These are phyloP conservation scores for Nephila pilipes DNA, from an alignment of 1,140 invertebrate species.

Conservation along the genomic window DNA sequence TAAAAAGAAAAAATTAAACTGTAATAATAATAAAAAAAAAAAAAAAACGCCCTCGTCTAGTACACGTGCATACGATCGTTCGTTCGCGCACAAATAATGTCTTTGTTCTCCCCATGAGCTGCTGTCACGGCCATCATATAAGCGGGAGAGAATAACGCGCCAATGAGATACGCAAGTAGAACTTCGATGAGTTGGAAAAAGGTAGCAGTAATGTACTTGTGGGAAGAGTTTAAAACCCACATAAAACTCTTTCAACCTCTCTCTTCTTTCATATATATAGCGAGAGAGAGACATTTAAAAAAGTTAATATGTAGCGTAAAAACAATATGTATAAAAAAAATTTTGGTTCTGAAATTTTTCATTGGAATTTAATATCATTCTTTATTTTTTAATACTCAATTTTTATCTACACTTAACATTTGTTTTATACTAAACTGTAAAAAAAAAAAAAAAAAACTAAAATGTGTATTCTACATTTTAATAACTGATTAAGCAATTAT, in stretches of 20 bases:
- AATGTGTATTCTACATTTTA: too few species aligned
- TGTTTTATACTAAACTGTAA: too few species aligned
- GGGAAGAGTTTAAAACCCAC: constrained; percentile 1
- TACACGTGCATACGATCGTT: neutral
- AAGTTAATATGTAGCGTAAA: too few species aligned
- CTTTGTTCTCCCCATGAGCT: neutral
- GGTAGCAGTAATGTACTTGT: constrained; percentile 31
- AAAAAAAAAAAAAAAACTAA: too few species aligned
- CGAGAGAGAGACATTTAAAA: too few species aligned
- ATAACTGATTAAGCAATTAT: too few species aligned
- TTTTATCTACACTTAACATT: too few species aligned
- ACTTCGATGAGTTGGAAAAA: neutral
- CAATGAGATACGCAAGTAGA: neutral
- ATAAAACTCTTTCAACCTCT: neutral
- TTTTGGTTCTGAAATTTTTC: too few species aligned
- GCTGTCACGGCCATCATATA: neutral
- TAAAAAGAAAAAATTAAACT: neutral
- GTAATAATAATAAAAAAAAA: neutral
- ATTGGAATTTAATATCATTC: too few species aligned
- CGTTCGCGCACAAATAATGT: neutral
- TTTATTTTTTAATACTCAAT: too few species aligned
- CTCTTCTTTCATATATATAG: too few species aligned
- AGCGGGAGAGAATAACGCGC: neutral
- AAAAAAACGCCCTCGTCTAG: neutral
- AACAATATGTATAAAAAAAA: too few species aligned